Evolutionary conservation across 2,888 invertebrate species (phyloP), one percentile per base, ranked within the genome.

Genomic region (Hipparchia sbordonii): DNA sequence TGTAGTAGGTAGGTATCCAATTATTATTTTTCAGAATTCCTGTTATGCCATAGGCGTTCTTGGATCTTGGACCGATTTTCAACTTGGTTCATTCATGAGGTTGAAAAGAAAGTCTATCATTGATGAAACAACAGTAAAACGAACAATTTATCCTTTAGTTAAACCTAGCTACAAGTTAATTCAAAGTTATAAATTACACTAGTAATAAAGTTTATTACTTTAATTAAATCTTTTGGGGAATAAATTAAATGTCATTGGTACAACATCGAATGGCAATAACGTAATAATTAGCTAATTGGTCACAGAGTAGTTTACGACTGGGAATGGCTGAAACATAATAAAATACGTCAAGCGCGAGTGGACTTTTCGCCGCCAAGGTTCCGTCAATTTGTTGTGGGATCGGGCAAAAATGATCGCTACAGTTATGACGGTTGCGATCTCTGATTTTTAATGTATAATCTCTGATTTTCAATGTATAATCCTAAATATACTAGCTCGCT

Each of bases 281-380:
- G 62, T 54, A 67, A 67, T 90, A 91, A 91, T 92, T 88, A 90
- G 84, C 79, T 82, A 85, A 92, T 92, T 92, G 85, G 92, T 89
- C 90, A 92, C 92, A 92, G 88, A 81, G 80, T 81, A 82, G 81
- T 90, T 91, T 91, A 91, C 85, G 89, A 87, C 82, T 83, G 80
- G 76, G 84, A 86, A 84, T 85, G 83, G 81, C 82, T 88, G 83
- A 88, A 89, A 89, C 87, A 88, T 88, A 90, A 90, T 39, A 61
- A 54, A 63, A 70, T 10, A 56, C n/a, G 70, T 63, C 62, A 23
- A 46, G 70, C 10, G 54, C 6, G 70, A 70, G 9, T 33, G 33
- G 45, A 9, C 10, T 9, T 69, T n/a, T 0, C 6, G 13, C 8
- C n/a, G 7, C 12, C 4, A 1, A 33, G 60, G 57, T 68, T 51